Evolutionary conservation across 2,888 invertebrate genomes (phyloP).

Genomic region (Anodontia alba): DNA sequence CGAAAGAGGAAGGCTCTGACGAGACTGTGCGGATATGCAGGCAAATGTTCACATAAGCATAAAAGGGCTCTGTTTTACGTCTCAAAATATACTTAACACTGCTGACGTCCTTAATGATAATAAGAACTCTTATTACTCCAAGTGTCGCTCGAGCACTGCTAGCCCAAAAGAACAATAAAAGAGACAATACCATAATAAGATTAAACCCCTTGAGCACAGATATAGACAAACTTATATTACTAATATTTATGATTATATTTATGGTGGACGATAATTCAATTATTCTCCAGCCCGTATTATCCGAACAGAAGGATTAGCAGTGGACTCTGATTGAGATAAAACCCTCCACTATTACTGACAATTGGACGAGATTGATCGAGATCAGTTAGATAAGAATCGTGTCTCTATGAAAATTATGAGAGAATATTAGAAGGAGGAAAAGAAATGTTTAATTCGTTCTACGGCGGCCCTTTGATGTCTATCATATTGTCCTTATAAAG

Average conservation of each 20-base stretch:
- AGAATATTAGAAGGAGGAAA: conserved; percentile 35
- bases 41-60: too few relatives aligned
- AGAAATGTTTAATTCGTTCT: conserved; percentile 49
- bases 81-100: too few relatives aligned
- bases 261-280: conserved; percentile 10
- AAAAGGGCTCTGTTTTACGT: too few relatives aligned
- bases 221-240: background rate
- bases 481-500: conserved; percentile 35
- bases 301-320: background rate
- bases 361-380: background rate
- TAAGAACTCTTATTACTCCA: too few relatives aligned
- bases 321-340: conserved; percentile 1
- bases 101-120: too few relatives aligned
- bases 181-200: background rate
- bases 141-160: too few relatives aligned
- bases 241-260: conserved; percentile 18
- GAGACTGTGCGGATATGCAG: too few relatives aligned
- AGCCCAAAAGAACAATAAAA: background rate
- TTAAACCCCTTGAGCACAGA: background rate
- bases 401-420: conserved; percentile 43
- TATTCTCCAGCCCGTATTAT: background rate
- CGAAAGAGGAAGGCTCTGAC: too few relatives aligned
- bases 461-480: conserved; percentile 59
- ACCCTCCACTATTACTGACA: background rate
- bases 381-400: conserved; percentile 10